Evolutionary conservation across 2,888 invertebrate species (phyloP), one percentile per base, ranked within the genome.

Genomic region (Eremobia ochroleuca): DNA sequence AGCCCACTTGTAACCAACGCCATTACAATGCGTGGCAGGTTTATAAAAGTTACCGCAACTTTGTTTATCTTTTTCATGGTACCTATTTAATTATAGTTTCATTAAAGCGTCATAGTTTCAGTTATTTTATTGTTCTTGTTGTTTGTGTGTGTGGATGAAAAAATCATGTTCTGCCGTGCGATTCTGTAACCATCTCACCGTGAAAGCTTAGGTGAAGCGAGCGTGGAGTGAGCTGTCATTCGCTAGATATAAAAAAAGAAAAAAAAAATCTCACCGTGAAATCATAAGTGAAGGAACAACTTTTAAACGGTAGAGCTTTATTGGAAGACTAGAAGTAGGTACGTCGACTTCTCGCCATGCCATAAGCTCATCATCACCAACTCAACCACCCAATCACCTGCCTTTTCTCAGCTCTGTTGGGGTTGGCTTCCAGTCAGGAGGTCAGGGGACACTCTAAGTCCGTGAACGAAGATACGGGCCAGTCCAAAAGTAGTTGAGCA

Each of bases 21-120:
- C n/a, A n/a, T n/a, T 70, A 34, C 9, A 5, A 59, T 11, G n/a
- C 15, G 6, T 25, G 13, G 31, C 28, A 58, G 77, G 28, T 46
- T 77, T 37, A 15, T 61, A 37, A 49, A 76, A 40, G 37, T n/a
- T 49, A 37, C 37, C 25, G 13, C 28, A 31, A 76, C 3, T 46
- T 28, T 76, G 76, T 76, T 74, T 61, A 28, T 18, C 21, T 46
- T 75, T 73, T 75, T 43, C 73, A 34, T 18, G n/a, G 21, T 28
- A 34, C 31, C n/a, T 55, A 2, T 34, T 28, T 37, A 21, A 74
- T 73, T n/a, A 25, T 34, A 46, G 43, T 58, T 69, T 49, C 5
- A 37, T 49, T 28, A n/a, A 2, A 46, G 6, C 5, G 0, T 28
- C n/a, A 58, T n/a, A 34, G 34, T 43, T 43, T 31, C 18, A 68